These are phyloP conservation scores for Arctopsyche grandis DNA, from an alignment of 1,140 invertebrate species.

Conservation along the genomic window DNA sequence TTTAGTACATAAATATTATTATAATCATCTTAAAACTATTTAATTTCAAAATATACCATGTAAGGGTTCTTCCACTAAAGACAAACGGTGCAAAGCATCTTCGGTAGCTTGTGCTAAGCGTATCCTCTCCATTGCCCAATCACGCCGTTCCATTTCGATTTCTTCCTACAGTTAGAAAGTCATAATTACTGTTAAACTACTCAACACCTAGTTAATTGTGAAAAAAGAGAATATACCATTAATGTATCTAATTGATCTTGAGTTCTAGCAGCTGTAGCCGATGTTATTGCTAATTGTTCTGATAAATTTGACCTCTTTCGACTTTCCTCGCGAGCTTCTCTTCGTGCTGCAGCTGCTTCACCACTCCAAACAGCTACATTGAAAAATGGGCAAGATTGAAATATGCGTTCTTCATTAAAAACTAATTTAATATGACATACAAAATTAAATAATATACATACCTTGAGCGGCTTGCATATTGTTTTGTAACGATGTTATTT, in stretches of 20 bases:
- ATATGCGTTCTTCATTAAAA: too few relatives aligned
- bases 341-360: conserved; percentile 66
- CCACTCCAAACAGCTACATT: conserved; percentile 58
- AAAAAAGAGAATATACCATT: conserved; percentile 7
- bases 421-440: background rate
- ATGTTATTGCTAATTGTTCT: conserved; percentile 58
- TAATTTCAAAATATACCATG: too few relatives aligned
- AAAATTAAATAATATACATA: conserved; percentile 22
- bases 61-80: conserved; percentile 39
- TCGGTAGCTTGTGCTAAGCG: conserved; percentile 46
- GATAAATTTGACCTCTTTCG: conserved; percentile 58
- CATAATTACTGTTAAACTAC: background rate
- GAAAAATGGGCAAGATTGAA: conserved; percentile 10
- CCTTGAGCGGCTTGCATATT: conserved; percentile 52
- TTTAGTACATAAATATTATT: too few relatives aligned
- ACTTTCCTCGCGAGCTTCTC: conserved; percentile 62
- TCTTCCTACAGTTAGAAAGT: conserved; percentile 44
- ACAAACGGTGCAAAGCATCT: conserved; percentile 51
- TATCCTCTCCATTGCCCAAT: conserved; percentile 50
- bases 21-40: conserved; percentile 4
- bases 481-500: conserved; percentile 57
- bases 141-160: conserved; percentile 49
- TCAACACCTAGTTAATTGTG: background rate
- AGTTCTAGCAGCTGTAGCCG: conserved; percentile 59
- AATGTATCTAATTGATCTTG: conserved; percentile 61